These are phyloP conservation scores for Anadara kagoshimensis DNA, from an alignment of 1,140 invertebrate species.

Conservation along the genomic window DNA sequence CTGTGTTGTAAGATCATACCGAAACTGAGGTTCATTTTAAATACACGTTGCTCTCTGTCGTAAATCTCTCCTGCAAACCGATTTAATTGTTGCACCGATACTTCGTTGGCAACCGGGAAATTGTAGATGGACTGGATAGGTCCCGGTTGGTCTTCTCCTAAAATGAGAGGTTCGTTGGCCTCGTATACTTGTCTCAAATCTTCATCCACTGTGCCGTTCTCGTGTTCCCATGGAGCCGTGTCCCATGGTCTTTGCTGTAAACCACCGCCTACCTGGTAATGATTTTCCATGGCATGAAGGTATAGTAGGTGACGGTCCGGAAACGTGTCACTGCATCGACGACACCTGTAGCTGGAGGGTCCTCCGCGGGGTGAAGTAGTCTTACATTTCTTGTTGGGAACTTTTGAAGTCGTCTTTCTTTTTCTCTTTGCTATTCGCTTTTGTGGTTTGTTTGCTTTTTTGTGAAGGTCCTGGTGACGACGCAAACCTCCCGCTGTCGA, in stretches of 20 bases:
- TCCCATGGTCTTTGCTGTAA: not conserved
- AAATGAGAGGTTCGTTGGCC: conserved; percentile 17
- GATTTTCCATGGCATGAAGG: too few relatives aligned
- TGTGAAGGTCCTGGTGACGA: too few relatives aligned
- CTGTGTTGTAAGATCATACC: conserved; percentile 10
- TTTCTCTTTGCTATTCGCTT: too few relatives aligned
- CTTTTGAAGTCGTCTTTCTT: too few relatives aligned
- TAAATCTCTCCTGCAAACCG: conserved; percentile 13
- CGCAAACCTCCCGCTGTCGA: too few relatives aligned
- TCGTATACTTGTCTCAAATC: conserved; percentile 15
- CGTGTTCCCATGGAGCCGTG: not conserved
- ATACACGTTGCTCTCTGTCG: conserved; percentile 17
- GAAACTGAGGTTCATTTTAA: conserved; percentile 19
- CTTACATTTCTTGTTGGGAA: too few relatives aligned
- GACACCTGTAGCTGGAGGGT: not conserved
- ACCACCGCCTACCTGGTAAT: too few relatives aligned
- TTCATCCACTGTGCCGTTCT: not conserved
- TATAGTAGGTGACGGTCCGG: too few relatives aligned
- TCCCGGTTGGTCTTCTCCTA: conserved; percentile 3
- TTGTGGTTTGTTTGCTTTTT: too few relatives aligned
- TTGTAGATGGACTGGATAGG: conserved; percentile 13
- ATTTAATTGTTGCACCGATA: conserved; percentile 14
- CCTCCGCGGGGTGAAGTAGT: too few relatives aligned
- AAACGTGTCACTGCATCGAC: not conserved
- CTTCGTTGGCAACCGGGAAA: conserved; percentile 20